Conservation (phyloP, 1,140 invertebrate species). For the Oppia nitens region DNA sequence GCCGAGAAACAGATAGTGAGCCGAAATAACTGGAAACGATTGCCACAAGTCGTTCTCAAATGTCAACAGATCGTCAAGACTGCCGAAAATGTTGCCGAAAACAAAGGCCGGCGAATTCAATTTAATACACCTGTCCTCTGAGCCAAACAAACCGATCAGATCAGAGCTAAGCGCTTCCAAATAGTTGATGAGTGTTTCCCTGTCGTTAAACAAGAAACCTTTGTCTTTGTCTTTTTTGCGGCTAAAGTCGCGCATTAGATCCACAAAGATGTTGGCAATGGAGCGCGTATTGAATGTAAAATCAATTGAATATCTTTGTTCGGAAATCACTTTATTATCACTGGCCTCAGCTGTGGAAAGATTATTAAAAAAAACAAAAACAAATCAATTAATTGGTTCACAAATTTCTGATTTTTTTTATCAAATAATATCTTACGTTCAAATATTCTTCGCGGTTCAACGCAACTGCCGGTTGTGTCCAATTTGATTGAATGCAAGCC, state of each 20-base stretch:
- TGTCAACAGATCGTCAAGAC: conserved; percentile 36
- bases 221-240: background rate
- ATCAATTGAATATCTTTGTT: conserved; percentile 8
- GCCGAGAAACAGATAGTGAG: conserved; percentile 44
- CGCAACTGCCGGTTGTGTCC: background rate
- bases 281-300: conserved; percentile 8
- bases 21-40: conserved; percentile 30
- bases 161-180: background rate
- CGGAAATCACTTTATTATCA: background rate
- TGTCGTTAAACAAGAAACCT: background rate
- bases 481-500: conserved; percentile 5
- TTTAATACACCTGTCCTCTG: conserved; percentile 26
- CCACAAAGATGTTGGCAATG: conserved; percentile 8
- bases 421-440: conserved; percentile 9
- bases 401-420: too few relatives aligned
- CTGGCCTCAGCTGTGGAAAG: background rate
- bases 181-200: background rate
- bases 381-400: too few relatives aligned
- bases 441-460: conserved; percentile 2
- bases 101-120: conserved; percentile 37
- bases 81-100: conserved; percentile 39
- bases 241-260: conserved; percentile 6
- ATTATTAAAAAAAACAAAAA: background rate
- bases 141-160: conserved; percentile 20
- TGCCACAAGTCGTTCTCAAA: conserved; percentile 44